These are phyloP conservation scores for Chesias legatella DNA, from an alignment of 2,888 invertebrate genomes.

Conservation along the genomic window DNA sequence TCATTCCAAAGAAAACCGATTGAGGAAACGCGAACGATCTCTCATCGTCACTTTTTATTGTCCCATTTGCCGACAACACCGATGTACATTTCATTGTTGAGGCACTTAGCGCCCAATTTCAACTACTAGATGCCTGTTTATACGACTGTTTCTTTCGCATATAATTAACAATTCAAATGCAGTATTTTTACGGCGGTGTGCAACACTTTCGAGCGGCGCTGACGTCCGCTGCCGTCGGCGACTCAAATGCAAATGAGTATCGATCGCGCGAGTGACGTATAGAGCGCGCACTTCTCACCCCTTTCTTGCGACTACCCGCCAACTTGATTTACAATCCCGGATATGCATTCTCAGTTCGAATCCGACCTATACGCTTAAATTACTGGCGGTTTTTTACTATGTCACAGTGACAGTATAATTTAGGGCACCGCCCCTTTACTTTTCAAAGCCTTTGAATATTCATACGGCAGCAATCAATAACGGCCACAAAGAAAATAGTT, in stretches of 20 bases:
- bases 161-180: conserved; percentile 75
- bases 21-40: conserved; percentile 21
- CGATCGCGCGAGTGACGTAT: conserved; percentile 72
- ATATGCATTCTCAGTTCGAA: conserved; percentile 66
- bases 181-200: conserved; percentile 58
- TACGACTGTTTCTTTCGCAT: conserved; percentile 72
- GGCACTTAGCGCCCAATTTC: conserved; percentile 65
- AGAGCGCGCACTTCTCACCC: conserved; percentile 74
- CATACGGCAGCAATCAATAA: conserved; percentile 79
- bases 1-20: conserved; percentile 35
- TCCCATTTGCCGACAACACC: conserved; percentile 12
- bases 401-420: conserved; percentile 78
- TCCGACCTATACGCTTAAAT: conserved; percentile 64
- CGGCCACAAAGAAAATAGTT: conserved; percentile 74
- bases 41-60: conserved; percentile 13
- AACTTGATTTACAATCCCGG: conserved; percentile 76
- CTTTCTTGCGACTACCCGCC: conserved; percentile 76
- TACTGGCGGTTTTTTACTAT: conserved; percentile 69
- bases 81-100: conserved; percentile 53
- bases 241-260: conserved; percentile 76
- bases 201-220: conserved; percentile 75
- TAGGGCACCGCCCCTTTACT: conserved; percentile 75
- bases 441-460: conserved; percentile 77
- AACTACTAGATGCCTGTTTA: conserved; percentile 58
- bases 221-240: conserved; percentile 69